Base-by-base conservation (phyloP, 1,140 invertebrate genomes). In the Euglossa dilemma region DNA sequence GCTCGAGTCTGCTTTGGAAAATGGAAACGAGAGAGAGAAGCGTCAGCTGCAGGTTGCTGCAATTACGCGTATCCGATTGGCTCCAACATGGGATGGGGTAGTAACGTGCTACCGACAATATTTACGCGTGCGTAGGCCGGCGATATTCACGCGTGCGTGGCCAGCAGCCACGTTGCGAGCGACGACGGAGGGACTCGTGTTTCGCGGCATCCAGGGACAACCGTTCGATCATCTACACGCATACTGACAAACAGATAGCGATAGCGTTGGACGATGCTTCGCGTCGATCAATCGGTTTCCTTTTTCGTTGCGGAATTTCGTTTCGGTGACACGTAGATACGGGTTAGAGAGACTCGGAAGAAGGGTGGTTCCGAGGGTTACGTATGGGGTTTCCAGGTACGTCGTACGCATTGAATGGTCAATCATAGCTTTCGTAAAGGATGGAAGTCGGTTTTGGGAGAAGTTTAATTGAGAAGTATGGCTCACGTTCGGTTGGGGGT, bases 1-100 rank as follows among this genome's bases (percentile, higher is more conserved):
- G 87, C 93, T 94, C 78, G 92, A 91, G 88, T 94, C 93, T 94
- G 90, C 72, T 83, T 77, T 70, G 28, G 25, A 18, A 52, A 69
- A 71, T 28, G 52, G 83, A 87, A 84, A 72, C 72, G 43, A 85
- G 80, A 75, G 36, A 85, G 71, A 75, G 61, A 61, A 54, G 67
- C 73, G 76, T 78, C 54, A 85, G 78, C 54, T 50, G 36, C 36
- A 36, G 76, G 74, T 36, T 75, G 77, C 54, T 59, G 78, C 83
- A 64, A 79, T 78, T 80, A 76, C 64, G 70, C 43, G 78, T 81
- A 81, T 81, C 72, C 61, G 73, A 87, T 85, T 82, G 76, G 85
- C 43, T 66, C 54, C 14, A 50, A 28, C 50, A 47, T 61, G 77
- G 54, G 23, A 63, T 57, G 84, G 80, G 73, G 64, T 59, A 61